Evolutionary conservation across 1,140 invertebrate species (phyloP).

Genomic region (Euwallacea fornicatus): DNA sequence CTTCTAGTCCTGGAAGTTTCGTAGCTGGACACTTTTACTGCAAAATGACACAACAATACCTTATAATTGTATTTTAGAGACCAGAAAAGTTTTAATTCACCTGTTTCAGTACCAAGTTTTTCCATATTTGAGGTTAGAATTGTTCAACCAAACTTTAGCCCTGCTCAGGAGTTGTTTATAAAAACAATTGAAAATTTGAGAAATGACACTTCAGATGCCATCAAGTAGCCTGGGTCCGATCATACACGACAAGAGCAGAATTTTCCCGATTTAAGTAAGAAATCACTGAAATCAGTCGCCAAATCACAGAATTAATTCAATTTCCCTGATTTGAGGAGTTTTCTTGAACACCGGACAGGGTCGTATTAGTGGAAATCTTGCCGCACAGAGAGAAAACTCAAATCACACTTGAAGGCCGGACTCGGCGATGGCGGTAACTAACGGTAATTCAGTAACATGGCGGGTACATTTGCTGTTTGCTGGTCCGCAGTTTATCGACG

Average conservation of each 20-base stretch:
- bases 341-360: constrained; percentile 3
- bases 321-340: too few species aligned
- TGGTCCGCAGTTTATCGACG: too few species aligned
- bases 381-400: not conserved
- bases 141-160: constrained; percentile 13
- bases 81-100: constrained; percentile 11
- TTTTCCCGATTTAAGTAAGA: not conserved
- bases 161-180: constrained; percentile 18
- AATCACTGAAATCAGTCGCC: not conserved
- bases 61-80: not conserved
- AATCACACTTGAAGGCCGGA: constrained; percentile 1
- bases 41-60: constrained; percentile 7
- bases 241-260: not conserved
- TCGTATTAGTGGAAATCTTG: constrained; percentile 1
- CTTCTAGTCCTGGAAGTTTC: constrained; percentile 27
- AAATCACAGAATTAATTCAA: too few species aligned
- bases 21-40: constrained; percentile 21
- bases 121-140: constrained; percentile 33
- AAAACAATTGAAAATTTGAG: constrained; percentile 24
- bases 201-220: constrained; percentile 15
- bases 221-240: not conserved
- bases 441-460: not conserved
- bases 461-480: not conserved
- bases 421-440: too few species aligned
- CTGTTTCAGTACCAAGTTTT: constrained; percentile 17